Percentiles rank a stretch among this genome's conserved stretches.
phyloP scores from a whole-genome alignment of 1,140 invertebrate species.

The Colletes latitarsis region DNA sequence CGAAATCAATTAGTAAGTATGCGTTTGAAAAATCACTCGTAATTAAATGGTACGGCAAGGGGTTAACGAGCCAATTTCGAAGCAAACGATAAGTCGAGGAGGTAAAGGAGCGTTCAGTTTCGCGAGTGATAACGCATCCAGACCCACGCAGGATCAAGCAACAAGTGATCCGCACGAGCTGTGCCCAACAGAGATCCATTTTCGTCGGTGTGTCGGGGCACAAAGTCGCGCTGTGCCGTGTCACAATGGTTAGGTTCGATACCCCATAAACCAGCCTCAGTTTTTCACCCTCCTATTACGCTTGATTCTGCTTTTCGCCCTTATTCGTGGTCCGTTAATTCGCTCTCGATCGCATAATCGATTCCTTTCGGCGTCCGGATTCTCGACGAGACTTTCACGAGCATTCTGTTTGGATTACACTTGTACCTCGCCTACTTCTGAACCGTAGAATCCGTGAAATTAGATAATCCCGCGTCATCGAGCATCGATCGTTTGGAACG shows the following conservation, averaged over 20 bases:
- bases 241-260: slow-evolving; percentile 58
- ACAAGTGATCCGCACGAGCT: slow-evolving; percentile 61
- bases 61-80: too few relatives aligned
- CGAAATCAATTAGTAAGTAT: too few relatives aligned
- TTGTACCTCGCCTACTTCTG: neutral
- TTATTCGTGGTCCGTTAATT: slow-evolving; percentile 36
- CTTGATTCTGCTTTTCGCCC: slow-evolving; percentile 35
- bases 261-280: slow-evolving; percentile 52
- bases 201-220: slow-evolving; percentile 34
- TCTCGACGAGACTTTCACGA: neutral
- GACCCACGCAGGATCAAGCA: slow-evolving; percentile 58
- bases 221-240: slow-evolving; percentile 52
- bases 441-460: too few relatives aligned
- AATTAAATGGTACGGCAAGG: too few relatives aligned
- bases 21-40: too few relatives aligned
- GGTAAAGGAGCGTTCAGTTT: neutral
- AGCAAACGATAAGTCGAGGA: too few relatives aligned
- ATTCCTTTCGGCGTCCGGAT: neutral
- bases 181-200: slow-evolving; percentile 46
- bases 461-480: too few relatives aligned
- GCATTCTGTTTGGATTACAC: neutral
- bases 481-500: too few relatives aligned
- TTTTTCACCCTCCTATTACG: slow-evolving; percentile 56
- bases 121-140: slow-evolving; percentile 6
- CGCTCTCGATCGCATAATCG: slow-evolving; percentile 18